phyloP scores from a whole-genome alignment of 2,113 vertebrate genomes.

The Leuciscus idus region DNA sequence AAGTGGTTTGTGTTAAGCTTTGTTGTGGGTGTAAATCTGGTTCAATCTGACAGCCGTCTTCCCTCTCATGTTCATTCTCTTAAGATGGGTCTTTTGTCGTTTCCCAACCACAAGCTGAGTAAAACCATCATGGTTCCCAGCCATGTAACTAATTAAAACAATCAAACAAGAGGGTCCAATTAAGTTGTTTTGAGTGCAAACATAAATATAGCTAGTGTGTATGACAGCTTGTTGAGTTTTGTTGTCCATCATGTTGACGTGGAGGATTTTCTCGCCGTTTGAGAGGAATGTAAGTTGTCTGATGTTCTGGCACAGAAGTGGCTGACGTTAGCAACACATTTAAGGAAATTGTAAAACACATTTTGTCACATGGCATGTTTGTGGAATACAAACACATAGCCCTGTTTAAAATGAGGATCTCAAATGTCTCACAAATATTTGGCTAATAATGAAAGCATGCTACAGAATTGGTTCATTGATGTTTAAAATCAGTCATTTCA shows the following conservation, averaged over 20 bases:
- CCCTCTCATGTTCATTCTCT: not conserved
- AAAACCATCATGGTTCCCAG: slow-evolving; percentile 60
- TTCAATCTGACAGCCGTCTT: slow-evolving; percentile 28
- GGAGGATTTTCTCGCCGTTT: not conserved
- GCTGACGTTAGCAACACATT: not conserved
- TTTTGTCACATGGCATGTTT: not conserved
- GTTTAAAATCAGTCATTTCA: slow-evolving; percentile 12
- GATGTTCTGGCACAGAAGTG: not conserved
- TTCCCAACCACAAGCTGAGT: slow-evolving; percentile 62
- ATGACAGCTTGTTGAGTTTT: slow-evolving; percentile 67
- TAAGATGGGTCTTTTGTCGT: slow-evolving; percentile 42
- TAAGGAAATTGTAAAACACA: not conserved
- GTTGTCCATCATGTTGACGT: slow-evolving; percentile 62
- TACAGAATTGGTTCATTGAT: slow-evolving; percentile 14
- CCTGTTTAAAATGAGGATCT: not conserved
- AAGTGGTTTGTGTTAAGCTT: slow-evolving; percentile 20
- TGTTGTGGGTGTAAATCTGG: slow-evolving; percentile 45
- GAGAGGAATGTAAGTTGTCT: slow-evolving; percentile 10
- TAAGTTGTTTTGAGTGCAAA: slow-evolving; percentile 59
- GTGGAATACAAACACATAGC: slow-evolving; percentile 21
- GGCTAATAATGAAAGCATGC: slow-evolving; percentile 8
- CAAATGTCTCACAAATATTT: not conserved
- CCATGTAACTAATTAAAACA: slow-evolving; percentile 64
- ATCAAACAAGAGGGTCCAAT: slow-evolving; percentile 66
- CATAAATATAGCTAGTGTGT: slow-evolving; percentile 61